Conservation (phyloP, 2,888 invertebrate genomes). For the Polymixis lichenea region DNA sequence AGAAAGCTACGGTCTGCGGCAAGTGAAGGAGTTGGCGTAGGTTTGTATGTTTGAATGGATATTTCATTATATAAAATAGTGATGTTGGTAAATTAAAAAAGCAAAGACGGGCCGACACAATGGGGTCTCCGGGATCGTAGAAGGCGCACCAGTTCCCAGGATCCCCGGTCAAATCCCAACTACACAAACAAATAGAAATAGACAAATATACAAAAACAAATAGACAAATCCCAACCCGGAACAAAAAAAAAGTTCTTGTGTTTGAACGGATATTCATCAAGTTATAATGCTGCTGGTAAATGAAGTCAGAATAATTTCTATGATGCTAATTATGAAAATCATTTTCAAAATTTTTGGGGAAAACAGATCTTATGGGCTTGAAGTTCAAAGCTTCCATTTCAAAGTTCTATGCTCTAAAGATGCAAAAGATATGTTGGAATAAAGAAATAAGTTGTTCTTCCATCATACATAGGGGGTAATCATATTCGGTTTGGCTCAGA, state of each 20-base stretch:
- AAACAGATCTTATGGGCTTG: background rate
- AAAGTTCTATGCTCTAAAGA: background rate
- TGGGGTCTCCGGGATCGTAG: no score
- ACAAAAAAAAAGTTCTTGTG: background rate
- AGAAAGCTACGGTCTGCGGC: slow-evolving; percentile 32
- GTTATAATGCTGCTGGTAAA: no score
- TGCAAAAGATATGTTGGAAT: background rate
- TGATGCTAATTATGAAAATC: background rate
- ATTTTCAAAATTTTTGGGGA: no score
- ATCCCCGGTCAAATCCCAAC: no score
- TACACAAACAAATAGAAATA: no score
- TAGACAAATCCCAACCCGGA: no score
- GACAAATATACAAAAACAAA: no score
- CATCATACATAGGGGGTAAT: no score
- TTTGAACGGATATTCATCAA: background rate
- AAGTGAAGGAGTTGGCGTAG: background rate
- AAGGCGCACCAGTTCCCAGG: no score
- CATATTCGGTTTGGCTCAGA: background rate
- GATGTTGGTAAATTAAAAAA: background rate
- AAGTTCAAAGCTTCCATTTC: no score
- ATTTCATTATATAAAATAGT: background rate
- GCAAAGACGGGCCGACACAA: no score
- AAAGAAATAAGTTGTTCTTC: no score
- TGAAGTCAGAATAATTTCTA: background rate
- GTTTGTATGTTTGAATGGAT: background rate